Percentiles rank a stretch among this genome's conserved stretches.
Evolutionary conservation across 64 coral and sea anemone genomes (phyloP).

Genomic region (Hydrozoanthus tunicans): DNA sequence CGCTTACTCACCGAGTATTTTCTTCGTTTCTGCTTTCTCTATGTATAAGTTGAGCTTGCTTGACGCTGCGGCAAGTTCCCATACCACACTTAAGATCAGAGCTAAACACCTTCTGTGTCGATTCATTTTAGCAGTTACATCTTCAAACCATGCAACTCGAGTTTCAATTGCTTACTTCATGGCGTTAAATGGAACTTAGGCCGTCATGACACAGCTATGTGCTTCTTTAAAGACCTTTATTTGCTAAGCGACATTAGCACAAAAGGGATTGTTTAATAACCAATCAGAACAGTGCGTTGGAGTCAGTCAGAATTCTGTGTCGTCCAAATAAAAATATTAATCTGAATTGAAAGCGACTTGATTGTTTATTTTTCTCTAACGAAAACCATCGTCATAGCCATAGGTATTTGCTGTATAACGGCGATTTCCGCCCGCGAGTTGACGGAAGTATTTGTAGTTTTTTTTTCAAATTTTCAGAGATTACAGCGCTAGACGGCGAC

Average conservation of each 20-base stretch:
- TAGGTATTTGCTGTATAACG: too few relatives aligned
- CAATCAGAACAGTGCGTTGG: neutral
- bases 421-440: too few relatives aligned
- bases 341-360: neutral
- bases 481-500: too few relatives aligned
- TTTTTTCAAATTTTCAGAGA: too few relatives aligned
- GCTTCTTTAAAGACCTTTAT: slow-evolving; percentile 14
- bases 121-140: slow-evolving; percentile 15
- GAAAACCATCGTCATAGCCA: too few relatives aligned
- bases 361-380: too few relatives aligned
- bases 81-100: neutral
- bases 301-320: neutral
- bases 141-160: neutral
- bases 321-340: neutral
- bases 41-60: slow-evolving; percentile 75
- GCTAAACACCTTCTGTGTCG: neutral
- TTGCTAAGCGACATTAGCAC: slow-evolving; percentile 37
- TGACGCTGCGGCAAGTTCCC: neutral
- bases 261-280: slow-evolving; percentile 33
- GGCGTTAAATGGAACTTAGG: neutral
- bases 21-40: slow-evolving; percentile 83
- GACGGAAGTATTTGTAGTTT: too few relatives aligned
- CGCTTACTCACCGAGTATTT: slow-evolving; percentile 68
- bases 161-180: slow-evolving; percentile 1
- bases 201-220: slow-evolving; percentile 16